Percentiles rank a stretch among this genome's conserved stretches.
Evolutionary conservation across 2,113 vertebrate genomes (phyloP).

Genomic region (Ageneiosus marmoratus): DNA sequence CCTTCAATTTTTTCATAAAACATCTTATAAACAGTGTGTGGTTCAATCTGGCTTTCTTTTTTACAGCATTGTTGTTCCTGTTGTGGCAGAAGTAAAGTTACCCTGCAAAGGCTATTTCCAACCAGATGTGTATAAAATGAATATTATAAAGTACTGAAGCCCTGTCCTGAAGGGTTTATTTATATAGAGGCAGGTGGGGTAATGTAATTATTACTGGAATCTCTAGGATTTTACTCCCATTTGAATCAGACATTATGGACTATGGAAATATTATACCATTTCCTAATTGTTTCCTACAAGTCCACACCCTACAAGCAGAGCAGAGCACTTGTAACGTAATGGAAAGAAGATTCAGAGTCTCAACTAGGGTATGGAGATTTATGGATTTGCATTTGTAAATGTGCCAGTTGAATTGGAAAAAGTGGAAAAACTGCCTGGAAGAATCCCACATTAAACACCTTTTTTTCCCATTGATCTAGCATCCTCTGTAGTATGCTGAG

Average conservation of each 20-base stretch:
- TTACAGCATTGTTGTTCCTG: background rate
- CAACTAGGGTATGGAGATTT: background rate
- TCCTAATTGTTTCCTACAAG: background rate
- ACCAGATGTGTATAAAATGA: background rate
- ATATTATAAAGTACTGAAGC: background rate
- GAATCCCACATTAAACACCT: background rate
- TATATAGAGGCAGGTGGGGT: background rate
- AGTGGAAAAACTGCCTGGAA: background rate
- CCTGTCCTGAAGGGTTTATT: background rate
- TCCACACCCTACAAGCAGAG: background rate
- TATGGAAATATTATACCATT: background rate
- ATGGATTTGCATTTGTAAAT: background rate
- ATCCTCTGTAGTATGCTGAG: slow-evolving; percentile 43
- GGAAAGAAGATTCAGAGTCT: background rate
- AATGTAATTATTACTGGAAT: background rate
- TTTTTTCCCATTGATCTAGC: background rate
- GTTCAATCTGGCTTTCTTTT: background rate
- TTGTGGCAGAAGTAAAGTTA: background rate
- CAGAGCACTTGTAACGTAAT: background rate
- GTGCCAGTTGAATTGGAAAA: background rate
- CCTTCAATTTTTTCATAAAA: too few species aligned
- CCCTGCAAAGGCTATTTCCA: background rate
- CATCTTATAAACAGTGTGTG: background rate
- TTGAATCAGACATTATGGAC: background rate
- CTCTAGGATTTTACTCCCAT: background rate